Percentiles rank a stretch among this genome's conserved stretches.
These are phyloP conservation scores for Oryzaephilus surinamensis DNA, from an alignment of 1,140 invertebrate genomes.

Conservation along the genomic window DNA sequence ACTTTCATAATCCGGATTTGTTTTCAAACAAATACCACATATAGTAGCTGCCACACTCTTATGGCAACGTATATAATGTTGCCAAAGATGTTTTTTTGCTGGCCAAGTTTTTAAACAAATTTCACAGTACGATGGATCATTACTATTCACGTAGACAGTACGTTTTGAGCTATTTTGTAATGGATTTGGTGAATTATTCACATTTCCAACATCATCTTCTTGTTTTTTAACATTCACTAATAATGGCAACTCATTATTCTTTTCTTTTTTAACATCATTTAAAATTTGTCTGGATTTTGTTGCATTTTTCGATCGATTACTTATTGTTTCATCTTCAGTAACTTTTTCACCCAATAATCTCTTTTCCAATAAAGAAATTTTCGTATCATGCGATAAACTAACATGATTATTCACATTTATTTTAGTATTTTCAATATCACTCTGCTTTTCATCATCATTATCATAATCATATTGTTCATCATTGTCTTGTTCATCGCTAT, in stretches of 20 bases:
- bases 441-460: too few relatives aligned
- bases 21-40: slow-evolving; percentile 49
- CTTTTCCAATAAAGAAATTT: slow-evolving; percentile 27
- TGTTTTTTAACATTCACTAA: slow-evolving; percentile 1
- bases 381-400: slow-evolving; percentile 19
- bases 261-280: too few relatives aligned
- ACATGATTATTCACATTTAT: too few relatives aligned
- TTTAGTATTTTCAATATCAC: too few relatives aligned
- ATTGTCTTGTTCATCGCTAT: slow-evolving; percentile 9
- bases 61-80: slow-evolving; percentile 51
- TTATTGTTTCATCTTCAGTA: slow-evolving; percentile 13
- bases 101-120: slow-evolving; percentile 51
- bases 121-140: slow-evolving; percentile 39
- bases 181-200: slow-evolving; percentile 2
- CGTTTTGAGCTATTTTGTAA: slow-evolving; percentile 28
- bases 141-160: slow-evolving; percentile 34
- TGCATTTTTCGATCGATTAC: too few relatives aligned
- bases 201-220: slow-evolving; percentile 2
- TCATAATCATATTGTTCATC: slow-evolving; percentile 10
- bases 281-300: too few relatives aligned
- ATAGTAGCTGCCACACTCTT: slow-evolving; percentile 45
- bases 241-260: background rate
- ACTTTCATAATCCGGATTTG: slow-evolving; percentile 41
- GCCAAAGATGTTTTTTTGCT: slow-evolving; percentile 51
- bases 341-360: slow-evolving; percentile 21